phyloP scores from a whole-genome alignment of 2,888 invertebrate species.

The Cabera pusaria region DNA sequence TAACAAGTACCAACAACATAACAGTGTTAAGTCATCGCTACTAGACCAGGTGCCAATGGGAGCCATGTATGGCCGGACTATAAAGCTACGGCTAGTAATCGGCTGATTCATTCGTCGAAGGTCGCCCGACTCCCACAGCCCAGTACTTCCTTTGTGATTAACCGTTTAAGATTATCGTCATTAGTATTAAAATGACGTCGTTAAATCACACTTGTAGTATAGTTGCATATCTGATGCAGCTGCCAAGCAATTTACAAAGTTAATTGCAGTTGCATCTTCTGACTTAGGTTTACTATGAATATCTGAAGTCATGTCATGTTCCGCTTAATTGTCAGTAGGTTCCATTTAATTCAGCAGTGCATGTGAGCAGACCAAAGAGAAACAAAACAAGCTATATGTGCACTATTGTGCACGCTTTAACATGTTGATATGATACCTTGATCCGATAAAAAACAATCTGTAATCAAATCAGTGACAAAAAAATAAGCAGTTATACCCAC shows the following conservation, averaged over 20 bases:
- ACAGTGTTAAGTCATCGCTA: conserved; percentile 4
- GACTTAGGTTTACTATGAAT: neutral
- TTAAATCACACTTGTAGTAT: conserved; percentile 11
- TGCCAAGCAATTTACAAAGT: conserved; percentile 4
- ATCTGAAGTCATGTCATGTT: too few species aligned
- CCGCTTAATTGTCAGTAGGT: too few species aligned
- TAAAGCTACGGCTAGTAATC: conserved; percentile 15
- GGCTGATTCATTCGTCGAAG: conserved; percentile 35
- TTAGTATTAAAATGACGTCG: conserved; percentile 8
- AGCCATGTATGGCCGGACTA: conserved; percentile 28
- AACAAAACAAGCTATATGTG: too few species aligned
- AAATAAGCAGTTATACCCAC: too few species aligned
- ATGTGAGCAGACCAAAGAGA: too few species aligned
- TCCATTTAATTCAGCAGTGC: too few species aligned
- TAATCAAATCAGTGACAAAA: too few species aligned
- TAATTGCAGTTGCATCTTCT: conserved; percentile 2
- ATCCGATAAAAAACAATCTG: too few species aligned
- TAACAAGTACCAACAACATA: conserved; percentile 5
- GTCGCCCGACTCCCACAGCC: conserved; percentile 29
- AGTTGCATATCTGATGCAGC: conserved; percentile 6
- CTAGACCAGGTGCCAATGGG: conserved; percentile 14
- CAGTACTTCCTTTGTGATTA: conserved; percentile 27
- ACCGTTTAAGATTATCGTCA: conserved; percentile 14
- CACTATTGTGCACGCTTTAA: too few species aligned
- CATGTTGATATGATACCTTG: too few species aligned